These are phyloP conservation scores for Otus sunia DNA, from an alignment of 2,113 vertebrate species.

Conservation along the genomic window DNA sequence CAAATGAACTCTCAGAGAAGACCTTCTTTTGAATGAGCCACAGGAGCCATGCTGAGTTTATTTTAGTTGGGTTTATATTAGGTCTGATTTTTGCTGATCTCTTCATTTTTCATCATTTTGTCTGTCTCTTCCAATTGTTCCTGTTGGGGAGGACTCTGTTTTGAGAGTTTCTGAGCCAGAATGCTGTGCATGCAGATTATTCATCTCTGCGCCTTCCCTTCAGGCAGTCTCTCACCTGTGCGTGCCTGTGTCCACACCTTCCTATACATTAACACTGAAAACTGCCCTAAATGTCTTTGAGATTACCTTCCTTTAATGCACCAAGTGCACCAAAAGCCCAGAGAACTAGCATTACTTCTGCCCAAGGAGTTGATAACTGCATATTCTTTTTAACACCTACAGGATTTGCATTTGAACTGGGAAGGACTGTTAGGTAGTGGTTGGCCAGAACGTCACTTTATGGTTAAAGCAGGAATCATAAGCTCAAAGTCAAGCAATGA, in stretches of 20 bases:
- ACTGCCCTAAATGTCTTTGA: neutral
- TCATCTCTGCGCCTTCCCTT: neutral
- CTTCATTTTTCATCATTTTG: conserved; percentile 39
- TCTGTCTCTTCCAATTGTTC: neutral
- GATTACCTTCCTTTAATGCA: neutral
- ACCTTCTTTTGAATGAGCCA: conserved; percentile 8
- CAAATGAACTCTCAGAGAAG: neutral
- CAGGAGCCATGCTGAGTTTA: conserved; percentile 41
- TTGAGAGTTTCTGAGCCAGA: conserved; percentile 8
- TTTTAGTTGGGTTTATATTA: conserved; percentile 32
- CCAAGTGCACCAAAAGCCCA: neutral
- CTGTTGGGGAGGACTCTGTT: neutral
- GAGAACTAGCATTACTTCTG: neutral
- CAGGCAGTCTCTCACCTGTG: conserved; percentile 7
- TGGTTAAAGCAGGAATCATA: neutral
- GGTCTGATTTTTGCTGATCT: conserved; percentile 37
- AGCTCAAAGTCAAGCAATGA: neutral
- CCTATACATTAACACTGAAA: neutral
- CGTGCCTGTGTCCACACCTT: neutral
- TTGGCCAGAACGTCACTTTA: neutral
- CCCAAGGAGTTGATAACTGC: neutral
- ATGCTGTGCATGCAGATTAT: neutral
- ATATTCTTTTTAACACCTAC: neutral
- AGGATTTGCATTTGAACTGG: neutral
- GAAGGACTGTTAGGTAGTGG: neutral